phyloP scores from a whole-genome alignment of 2,113 vertebrate genomes.

The Pavo muticus region DNA sequence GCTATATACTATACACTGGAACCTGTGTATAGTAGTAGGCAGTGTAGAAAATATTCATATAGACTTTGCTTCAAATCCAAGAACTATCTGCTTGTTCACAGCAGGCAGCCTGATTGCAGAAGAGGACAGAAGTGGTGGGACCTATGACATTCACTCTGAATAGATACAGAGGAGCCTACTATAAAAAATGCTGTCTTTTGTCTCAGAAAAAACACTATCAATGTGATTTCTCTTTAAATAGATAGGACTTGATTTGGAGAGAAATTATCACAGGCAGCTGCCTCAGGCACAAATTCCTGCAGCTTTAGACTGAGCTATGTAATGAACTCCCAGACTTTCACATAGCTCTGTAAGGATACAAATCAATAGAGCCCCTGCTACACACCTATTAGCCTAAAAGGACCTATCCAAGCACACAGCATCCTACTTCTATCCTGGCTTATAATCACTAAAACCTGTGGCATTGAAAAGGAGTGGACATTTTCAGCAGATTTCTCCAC shows the following conservation, averaged over 20 bases:
- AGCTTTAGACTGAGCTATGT: neutral
- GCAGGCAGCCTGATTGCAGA: neutral
- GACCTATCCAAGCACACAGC: neutral
- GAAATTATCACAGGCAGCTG: neutral
- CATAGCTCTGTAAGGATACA: neutral
- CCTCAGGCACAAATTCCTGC: neutral
- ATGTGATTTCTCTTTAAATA: neutral
- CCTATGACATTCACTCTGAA: neutral
- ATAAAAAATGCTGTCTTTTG: neutral
- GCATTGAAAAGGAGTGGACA: neutral
- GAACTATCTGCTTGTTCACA: neutral
- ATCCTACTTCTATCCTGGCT: neutral
- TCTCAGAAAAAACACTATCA: neutral
- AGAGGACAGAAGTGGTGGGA: neutral
- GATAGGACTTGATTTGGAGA: neutral
- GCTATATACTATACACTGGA: neutral
- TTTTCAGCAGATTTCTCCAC: neutral
- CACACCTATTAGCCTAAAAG: neutral
- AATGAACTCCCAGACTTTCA: neutral
- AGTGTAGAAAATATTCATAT: neutral
- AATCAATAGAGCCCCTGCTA: neutral
- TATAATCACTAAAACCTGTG: neutral
- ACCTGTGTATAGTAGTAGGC: neutral
- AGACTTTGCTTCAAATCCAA: neutral
- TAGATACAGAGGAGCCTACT: accelerated